Conservation (phyloP, 2,113 vertebrate genomes). For the Caretta caretta region DNA sequence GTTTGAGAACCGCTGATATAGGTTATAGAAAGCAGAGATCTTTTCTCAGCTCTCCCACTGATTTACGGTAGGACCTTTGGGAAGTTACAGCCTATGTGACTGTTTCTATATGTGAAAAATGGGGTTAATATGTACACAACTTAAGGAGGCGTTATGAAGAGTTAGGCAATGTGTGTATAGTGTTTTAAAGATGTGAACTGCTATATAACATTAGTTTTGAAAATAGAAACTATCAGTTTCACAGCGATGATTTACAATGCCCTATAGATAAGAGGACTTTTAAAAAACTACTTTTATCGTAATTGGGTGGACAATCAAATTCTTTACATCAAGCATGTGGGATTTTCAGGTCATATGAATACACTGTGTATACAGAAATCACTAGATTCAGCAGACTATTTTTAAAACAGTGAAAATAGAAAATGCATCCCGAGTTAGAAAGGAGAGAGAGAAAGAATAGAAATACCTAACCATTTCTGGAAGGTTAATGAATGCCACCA, state of each 20-base stretch:
- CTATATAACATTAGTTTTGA: not conserved
- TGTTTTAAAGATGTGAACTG: not conserved
- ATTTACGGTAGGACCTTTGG: not conserved
- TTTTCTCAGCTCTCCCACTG: not conserved
- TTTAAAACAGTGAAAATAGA: not conserved
- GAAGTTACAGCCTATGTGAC: not conserved
- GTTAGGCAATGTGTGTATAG: not conserved
- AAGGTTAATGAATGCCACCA: not conserved
- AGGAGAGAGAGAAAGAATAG: not conserved
- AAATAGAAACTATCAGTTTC: not conserved
- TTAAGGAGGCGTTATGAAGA: not conserved
- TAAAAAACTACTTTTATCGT: not conserved
- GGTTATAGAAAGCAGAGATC: not conserved
- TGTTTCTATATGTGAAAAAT: not conserved
- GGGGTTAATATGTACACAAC: not conserved
- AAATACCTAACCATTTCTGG: rapidly evolving
- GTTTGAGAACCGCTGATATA: not conserved
- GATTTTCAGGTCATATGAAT: not conserved
- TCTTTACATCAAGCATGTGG: not conserved
- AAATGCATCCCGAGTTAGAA: not conserved
- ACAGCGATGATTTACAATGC: not conserved
- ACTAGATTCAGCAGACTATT: not conserved
- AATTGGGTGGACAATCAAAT: not conserved
- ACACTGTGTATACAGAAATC: not conserved
- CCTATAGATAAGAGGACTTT: not conserved